A percentile compares a stretch with the other conserved stretches of the same genome.
These are phyloP conservation scores for Amyelois transitella DNA, from an alignment of 1,140 invertebrate species.

Conservation along the genomic window DNA sequence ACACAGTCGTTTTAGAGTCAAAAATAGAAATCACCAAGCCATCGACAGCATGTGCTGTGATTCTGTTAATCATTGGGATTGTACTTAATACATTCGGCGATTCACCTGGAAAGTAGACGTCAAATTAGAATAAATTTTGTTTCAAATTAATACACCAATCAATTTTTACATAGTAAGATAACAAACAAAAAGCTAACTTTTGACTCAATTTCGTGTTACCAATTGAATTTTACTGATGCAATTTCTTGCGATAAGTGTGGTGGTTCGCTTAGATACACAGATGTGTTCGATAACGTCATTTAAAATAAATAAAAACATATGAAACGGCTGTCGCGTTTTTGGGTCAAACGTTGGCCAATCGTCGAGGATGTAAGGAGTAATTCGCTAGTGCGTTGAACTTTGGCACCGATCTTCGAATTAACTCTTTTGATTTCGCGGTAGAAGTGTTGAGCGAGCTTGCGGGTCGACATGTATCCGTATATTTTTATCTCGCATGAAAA, in stretches of 20 bases:
- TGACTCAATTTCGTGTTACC: conserved; percentile 60
- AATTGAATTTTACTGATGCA: conserved; percentile 35
- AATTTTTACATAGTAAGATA: conserved; percentile 14
- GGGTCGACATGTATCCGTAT: not conserved
- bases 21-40: conserved; percentile 43
- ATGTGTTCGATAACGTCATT: conserved; percentile 53
- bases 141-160: conserved; percentile 62
- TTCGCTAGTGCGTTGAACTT: not conserved
- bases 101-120: conserved; percentile 72
- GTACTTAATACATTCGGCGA: conserved; percentile 72
- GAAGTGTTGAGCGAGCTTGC: too few species aligned
- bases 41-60: conserved; percentile 58
- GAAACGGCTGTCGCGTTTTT: conserved; percentile 27
- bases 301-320: conserved; percentile 22
- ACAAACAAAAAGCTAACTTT: conserved; percentile 21
- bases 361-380: conserved; percentile 9
- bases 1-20: not conserved
- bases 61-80: conserved; percentile 57
- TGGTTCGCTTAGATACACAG: conserved; percentile 38
- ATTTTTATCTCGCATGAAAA: not conserved
- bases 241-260: conserved; percentile 40
- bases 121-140: conserved; percentile 71
- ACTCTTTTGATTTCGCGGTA: not conserved
- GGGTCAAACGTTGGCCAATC: conserved; percentile 11
- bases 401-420: conserved; percentile 20